Evolutionary conservation across 2,113 vertebrate genomes (phyloP).

Genomic region (Eonycteris spelaea): DNA sequence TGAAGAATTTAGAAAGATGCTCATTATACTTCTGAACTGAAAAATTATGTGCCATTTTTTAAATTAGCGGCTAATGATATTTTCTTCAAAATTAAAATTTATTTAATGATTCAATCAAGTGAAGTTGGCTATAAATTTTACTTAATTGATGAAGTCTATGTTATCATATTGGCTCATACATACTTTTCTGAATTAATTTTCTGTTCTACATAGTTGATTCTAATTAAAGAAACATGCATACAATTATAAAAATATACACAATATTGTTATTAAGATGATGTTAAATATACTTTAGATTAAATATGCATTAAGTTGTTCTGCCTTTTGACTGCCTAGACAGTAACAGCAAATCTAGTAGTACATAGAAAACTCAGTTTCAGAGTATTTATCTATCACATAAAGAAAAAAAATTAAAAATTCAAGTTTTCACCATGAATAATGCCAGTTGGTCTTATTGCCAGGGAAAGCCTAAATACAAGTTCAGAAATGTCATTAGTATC

Average conservation of each 20-base stretch:
- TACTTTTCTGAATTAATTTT: not conserved
- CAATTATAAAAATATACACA: not conserved
- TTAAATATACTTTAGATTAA: not conserved
- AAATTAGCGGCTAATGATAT: not conserved
- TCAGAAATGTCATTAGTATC: slow-evolving; percentile 48
- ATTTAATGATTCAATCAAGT: not conserved
- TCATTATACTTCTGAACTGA: not conserved
- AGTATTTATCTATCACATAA: not conserved
- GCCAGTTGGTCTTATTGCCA: not conserved
- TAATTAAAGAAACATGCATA: not conserved
- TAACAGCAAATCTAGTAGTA: not conserved
- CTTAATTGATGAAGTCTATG: not conserved
- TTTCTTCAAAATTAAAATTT: slow-evolving; percentile 38
- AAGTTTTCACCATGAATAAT: not conserved
- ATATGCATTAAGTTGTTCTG: not conserved
- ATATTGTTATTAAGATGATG: not conserved
- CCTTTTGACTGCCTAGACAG: not conserved
- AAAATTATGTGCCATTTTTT: not conserved
- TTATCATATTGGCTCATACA: not conserved
- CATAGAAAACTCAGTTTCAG: not conserved
- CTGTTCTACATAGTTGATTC: not conserved
- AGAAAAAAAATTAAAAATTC: not conserved
- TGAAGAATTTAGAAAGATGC: not conserved
- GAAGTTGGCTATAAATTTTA: not conserved
- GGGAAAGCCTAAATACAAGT: slow-evolving; percentile 38